phyloP scores from a whole-genome alignment of 2,888 invertebrate species.

The Drosophila ezoana region DNA sequence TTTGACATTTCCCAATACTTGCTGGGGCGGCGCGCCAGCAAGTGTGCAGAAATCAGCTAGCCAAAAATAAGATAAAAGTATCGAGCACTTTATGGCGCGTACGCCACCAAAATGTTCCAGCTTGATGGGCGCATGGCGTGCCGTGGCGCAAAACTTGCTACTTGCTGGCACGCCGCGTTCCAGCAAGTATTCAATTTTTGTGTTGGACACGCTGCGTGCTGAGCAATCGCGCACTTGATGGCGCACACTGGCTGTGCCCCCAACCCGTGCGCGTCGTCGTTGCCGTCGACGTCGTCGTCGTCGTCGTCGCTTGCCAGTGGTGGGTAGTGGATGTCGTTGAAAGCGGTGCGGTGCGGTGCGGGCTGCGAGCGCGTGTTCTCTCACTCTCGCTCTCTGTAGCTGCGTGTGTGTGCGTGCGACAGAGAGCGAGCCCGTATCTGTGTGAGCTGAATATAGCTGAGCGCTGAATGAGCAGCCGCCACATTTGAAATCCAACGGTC shows the following conservation, averaged over 20 bases:
- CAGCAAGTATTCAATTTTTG: conserved; percentile 71
- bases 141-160: conserved; percentile 42
- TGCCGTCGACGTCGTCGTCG: conserved; percentile 39
- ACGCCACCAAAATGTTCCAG: conserved; percentile 81
- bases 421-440: conserved; percentile 15
- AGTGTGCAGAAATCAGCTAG: conserved; percentile 52
- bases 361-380: conserved; percentile 18
- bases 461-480: conserved; percentile 56
- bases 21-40: conserved; percentile 82
- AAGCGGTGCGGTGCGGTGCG: conserved; percentile 36
- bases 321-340: conserved; percentile 56
- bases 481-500: conserved; percentile 68
- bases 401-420: conserved; percentile 31
- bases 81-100: conserved; percentile 82
- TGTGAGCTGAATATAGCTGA: conserved; percentile 60
- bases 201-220: conserved; percentile 26
- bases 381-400: conserved; percentile 24
- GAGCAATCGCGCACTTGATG: conserved; percentile 69
- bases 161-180: conserved; percentile 71
- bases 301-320: conserved; percentile 63
- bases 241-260: conserved; percentile 63
- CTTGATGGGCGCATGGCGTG: conserved; percentile 33
- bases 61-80: conserved; percentile 68
- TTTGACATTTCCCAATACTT: conserved; percentile 84
- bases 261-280: conserved; percentile 63